A percentile compares a stretch with the other conserved stretches of the same genome.
phyloP scores from a whole-genome alignment of 1,140 invertebrate species.

The Pygmarrhopalites habei region DNA sequence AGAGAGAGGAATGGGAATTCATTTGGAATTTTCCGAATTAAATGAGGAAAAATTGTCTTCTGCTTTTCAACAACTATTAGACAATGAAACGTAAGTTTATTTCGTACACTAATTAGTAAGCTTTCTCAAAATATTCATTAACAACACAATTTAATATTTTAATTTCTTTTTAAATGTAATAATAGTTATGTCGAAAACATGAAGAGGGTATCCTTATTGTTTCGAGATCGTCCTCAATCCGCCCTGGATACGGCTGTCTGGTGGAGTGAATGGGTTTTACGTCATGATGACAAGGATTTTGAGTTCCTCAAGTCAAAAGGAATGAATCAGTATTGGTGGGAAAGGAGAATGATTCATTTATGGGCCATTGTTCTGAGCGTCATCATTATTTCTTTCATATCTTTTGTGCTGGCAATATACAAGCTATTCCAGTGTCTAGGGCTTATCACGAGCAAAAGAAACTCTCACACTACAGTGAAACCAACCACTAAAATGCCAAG shows the following conservation, averaged over 20 bases:
- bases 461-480: no score
- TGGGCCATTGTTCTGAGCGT: no score
- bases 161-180: not conserved
- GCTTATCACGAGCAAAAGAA: no score
- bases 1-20: conserved; percentile 5
- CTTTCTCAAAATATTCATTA: not conserved
- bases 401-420: no score
- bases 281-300: not conserved
- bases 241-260: not conserved
- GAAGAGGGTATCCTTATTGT: not conserved
- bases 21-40: conserved; percentile 5
- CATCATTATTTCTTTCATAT: no score
- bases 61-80: not conserved
- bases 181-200: not conserved
- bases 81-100: not conserved
- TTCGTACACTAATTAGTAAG: not conserved
- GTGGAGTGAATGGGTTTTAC: no score
- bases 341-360: not conserved
- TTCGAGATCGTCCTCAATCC: not conserved
- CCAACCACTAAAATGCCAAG: no score
- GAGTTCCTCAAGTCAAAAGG: not conserved
- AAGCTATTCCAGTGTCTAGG: no score
- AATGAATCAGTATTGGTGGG: not conserved
- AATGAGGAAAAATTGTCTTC: not conserved
- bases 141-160: not conserved